Conservation (phyloP, 1,140 invertebrate genomes). For the Ptiloglossa arizonensis region DNA sequence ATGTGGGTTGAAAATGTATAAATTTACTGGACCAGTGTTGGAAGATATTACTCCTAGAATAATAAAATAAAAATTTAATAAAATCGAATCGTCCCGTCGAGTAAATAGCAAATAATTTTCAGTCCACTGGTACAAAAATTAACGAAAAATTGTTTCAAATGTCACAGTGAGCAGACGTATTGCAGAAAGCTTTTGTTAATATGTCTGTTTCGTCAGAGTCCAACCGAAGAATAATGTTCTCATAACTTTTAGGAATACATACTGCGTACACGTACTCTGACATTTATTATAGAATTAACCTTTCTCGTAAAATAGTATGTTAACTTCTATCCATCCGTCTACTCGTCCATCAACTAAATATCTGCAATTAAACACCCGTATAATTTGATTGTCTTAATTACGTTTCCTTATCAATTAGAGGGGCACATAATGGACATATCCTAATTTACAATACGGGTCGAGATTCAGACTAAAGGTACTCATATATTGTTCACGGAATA, state of each 20-base stretch:
- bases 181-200: too few species aligned
- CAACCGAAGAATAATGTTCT: constrained; percentile 17
- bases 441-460: not conserved
- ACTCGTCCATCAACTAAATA: too few species aligned
- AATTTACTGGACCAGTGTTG: too few species aligned
- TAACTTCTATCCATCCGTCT: not conserved
- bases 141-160: too few species aligned
- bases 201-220: not conserved
- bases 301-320: not conserved
- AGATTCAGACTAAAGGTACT: not conserved
- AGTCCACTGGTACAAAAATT: too few species aligned
- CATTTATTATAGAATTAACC: constrained; percentile 9
- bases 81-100: too few species aligned
- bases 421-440: not conserved
- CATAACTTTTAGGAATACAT: not conserved
- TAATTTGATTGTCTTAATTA: not conserved
- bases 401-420: not conserved
- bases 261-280: not conserved
- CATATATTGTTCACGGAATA: too few species aligned
- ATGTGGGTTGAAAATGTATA: too few species aligned
- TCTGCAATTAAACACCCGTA: not conserved
- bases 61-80: too few species aligned
- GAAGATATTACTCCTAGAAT: too few species aligned
- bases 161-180: too few species aligned
- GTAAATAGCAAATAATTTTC: too few species aligned